phyloP scores from a whole-genome alignment of 2,113 vertebrate species.

The Ptilonorhynchus violaceus region DNA sequence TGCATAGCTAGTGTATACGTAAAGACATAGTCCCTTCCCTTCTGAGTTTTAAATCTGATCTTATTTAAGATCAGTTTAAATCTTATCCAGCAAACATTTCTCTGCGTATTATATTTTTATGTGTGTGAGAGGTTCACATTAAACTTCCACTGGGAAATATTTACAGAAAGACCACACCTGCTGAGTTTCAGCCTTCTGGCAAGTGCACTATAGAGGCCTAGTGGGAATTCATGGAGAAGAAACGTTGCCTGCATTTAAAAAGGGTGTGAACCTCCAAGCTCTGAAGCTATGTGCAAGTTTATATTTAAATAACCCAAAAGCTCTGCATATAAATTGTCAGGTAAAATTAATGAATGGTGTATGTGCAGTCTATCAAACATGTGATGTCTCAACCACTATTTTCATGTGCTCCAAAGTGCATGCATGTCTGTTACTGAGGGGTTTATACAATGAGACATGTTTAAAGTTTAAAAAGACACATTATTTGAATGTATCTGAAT shows the following conservation, averaged over 20 bases:
- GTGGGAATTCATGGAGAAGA: background rate
- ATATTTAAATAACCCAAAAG: constrained; percentile 36
- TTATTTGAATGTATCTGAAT: background rate
- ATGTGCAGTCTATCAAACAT: constrained; percentile 19
- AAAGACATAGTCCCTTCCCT: background rate
- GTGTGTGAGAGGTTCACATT: background rate
- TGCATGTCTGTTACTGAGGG: background rate
- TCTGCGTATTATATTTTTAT: background rate
- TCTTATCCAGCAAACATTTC: background rate
- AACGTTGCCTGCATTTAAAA: constrained; percentile 2
- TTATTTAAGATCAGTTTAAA: no score
- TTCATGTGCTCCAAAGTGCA: constrained; percentile 29
- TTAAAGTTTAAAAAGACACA: background rate
- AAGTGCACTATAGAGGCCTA: background rate
- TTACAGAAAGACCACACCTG: constrained; percentile 42
- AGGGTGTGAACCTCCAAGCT: background rate
- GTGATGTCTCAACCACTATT: constrained; percentile 29
- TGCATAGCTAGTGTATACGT: background rate
- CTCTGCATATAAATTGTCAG: constrained; percentile 10
- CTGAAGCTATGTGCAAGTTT: background rate
- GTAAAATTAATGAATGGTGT: background rate
- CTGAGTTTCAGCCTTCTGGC: constrained; percentile 28
- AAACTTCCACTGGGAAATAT: background rate
- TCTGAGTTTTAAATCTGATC: background rate
- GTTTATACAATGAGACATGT: background rate